These are phyloP conservation scores for Pedionomus torquatus DNA, from an alignment of 2,113 vertebrate genomes.

Conservation along the genomic window DNA sequence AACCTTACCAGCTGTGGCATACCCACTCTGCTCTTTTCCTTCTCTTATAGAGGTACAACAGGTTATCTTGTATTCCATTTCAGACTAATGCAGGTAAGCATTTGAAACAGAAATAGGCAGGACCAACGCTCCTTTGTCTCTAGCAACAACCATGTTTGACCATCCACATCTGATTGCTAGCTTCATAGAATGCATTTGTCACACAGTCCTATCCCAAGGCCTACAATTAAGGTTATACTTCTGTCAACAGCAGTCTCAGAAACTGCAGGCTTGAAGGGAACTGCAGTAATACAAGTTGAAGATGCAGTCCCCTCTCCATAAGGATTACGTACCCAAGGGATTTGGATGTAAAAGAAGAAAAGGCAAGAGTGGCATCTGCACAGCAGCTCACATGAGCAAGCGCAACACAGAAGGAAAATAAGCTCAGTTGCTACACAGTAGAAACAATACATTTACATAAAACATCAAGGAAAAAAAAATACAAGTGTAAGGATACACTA, in stretches of 20 bases:
- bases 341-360: background rate
- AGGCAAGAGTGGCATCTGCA: background rate
- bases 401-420: background rate
- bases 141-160: background rate
- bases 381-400: background rate
- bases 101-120: background rate
- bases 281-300: background rate
- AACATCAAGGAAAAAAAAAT: background rate
- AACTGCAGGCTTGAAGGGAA: background rate
- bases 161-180: background rate
- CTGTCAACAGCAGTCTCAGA: background rate
- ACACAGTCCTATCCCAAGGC: background rate
- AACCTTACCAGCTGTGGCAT: background rate
- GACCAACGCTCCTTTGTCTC: slow-evolving; percentile 1
- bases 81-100: background rate
- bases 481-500: background rate
- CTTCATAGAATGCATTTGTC: background rate
- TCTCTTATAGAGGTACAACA: background rate
- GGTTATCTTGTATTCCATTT: background rate
- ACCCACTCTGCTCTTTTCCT: background rate
- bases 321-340: background rate
- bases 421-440: background rate
- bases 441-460: background rate
- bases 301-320: background rate
- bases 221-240: background rate